Conservation (phyloP, 1,140 invertebrate species). For the Pseudomyrmex sp. region DNA sequence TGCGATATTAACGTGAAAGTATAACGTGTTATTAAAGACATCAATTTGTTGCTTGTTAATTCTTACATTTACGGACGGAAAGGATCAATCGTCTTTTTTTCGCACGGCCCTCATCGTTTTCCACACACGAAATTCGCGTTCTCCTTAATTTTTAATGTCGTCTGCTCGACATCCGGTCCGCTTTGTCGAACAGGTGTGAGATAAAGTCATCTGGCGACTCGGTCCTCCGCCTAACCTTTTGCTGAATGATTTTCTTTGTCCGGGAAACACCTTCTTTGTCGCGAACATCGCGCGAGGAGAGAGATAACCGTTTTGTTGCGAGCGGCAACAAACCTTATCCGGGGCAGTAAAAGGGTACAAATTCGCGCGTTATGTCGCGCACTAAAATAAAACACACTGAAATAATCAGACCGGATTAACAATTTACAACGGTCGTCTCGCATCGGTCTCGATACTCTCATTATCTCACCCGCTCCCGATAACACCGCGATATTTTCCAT, state of each 20-base stretch:
- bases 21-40: neutral
- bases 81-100: neutral
- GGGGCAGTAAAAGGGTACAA: neutral
- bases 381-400: conserved; percentile 27
- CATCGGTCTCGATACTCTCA: conserved; percentile 47
- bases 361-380: conserved; percentile 7
- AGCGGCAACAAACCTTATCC: conserved; percentile 29
- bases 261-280: conserved; percentile 37
- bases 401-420: conserved; percentile 36
- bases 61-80: neutral
- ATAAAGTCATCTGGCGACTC: conserved; percentile 22
- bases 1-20: neutral
- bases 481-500: conserved; percentile 34
- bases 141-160: conserved; percentile 55
- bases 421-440: conserved; percentile 1
- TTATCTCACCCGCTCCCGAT: conserved; percentile 32
- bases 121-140: neutral
- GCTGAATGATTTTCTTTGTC: conserved; percentile 45
- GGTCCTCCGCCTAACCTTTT: neutral
- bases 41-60: neutral
- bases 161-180: conserved; percentile 75
- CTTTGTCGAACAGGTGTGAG: conserved; percentile 67
- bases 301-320: conserved; percentile 10
- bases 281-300: neutral
- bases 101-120: too few species aligned